Evolutionary conservation across 2,113 vertebrate genomes (phyloP).

Genomic region (Nesogale talazaci): DNA sequence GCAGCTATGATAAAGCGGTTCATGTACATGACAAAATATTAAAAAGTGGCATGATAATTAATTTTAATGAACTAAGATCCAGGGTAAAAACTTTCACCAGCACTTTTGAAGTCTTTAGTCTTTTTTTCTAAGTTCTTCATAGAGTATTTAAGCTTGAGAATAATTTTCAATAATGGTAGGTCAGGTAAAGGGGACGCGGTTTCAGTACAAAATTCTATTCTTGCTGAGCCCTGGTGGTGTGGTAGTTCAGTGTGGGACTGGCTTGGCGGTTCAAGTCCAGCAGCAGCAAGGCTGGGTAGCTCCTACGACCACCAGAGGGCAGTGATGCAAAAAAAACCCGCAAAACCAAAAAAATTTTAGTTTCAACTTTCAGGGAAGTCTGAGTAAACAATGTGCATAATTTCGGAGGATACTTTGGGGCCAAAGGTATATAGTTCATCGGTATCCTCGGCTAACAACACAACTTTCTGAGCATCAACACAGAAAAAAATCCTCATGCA

Average conservation of each 20-base stretch:
- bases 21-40: rapidly evolving
- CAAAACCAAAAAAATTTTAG: not conserved
- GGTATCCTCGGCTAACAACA: not conserved
- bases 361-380: not conserved
- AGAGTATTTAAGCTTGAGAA: not conserved
- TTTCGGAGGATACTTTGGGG: not conserved
- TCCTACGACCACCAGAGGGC: too few species aligned
- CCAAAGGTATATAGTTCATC: not conserved
- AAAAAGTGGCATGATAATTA: not conserved
- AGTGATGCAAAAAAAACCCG: too few species aligned
- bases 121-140: not conserved
- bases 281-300: too few species aligned
- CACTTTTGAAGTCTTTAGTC: not conserved
- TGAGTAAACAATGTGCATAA: not conserved
- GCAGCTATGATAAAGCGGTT: not conserved
- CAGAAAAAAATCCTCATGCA: not conserved
- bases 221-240: too few species aligned
- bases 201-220: not conserved
- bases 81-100: not conserved
- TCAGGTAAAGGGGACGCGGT: not conserved
- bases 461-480: not conserved
- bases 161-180: not conserved
- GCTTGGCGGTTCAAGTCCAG: too few species aligned
- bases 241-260: too few species aligned
- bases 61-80: not conserved